Evolutionary conservation across 2,797 vertebrate genomes (phyloP).

Genomic region (Epinephelus coioides): DNA sequence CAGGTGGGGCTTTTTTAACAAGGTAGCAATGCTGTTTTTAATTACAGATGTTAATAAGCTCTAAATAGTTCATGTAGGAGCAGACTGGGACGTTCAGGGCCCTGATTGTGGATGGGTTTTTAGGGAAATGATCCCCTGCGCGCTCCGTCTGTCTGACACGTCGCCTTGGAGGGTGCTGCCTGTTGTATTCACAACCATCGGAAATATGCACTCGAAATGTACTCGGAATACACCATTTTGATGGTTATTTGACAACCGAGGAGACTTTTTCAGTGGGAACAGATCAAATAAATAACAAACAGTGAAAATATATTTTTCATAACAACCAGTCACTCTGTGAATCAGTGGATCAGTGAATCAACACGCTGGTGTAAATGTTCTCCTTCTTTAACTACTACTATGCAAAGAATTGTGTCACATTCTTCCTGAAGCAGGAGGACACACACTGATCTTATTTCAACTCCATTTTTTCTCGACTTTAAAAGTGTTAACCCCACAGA

Average conservation of each 20-base stretch:
- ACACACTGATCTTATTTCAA: background rate
- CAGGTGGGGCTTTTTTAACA: background rate
- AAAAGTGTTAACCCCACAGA: too few relatives aligned
- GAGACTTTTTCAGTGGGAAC: rapidly evolving
- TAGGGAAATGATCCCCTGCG: background rate
- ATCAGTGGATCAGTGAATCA: background rate
- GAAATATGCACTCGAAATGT: background rate
- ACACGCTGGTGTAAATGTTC: background rate
- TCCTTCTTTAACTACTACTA: background rate
- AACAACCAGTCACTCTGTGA: background rate
- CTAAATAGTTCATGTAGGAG: rapidly evolving
- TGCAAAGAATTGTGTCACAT: background rate
- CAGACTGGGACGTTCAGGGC: background rate
- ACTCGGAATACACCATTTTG: background rate
- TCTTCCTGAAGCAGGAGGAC: background rate
- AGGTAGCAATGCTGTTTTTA: background rate
- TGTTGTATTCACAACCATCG: constrained; percentile 37
- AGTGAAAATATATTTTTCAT: background rate
- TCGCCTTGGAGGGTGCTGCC: constrained; percentile 43
- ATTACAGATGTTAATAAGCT: background rate
- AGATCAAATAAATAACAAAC: background rate
- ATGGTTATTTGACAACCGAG: rapidly evolving
- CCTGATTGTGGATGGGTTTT: background rate
- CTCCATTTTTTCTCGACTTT: too few relatives aligned
- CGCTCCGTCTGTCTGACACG: constrained; percentile 66